A percentile compares a stretch with the other conserved stretches of the same genome.
These are phyloP conservation scores for Agelas oroides DNA, from an alignment of 37 sponge, comb jelly and placozoan species.

Conservation along the genomic window DNA sequence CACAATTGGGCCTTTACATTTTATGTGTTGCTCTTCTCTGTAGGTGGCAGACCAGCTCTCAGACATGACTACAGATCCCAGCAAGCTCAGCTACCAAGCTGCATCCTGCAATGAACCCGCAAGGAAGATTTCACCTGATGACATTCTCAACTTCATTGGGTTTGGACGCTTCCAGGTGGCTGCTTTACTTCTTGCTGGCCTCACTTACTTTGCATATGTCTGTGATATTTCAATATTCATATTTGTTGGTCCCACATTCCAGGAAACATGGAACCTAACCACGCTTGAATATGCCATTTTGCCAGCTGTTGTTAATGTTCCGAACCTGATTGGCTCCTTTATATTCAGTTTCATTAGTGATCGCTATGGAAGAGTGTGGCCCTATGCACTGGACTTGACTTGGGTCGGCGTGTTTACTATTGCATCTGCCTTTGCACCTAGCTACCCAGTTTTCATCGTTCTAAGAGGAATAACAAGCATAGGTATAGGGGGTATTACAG, in stretches of 20 bases:
- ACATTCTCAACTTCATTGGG: constrained; percentile 31
- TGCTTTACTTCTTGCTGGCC: constrained; percentile 20
- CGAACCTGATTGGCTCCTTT: constrained; percentile 47
- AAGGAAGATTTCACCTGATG: too few species aligned
- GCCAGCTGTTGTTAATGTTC: constrained; percentile 14
- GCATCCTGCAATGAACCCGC: too few species aligned
- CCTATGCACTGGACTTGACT: constrained; percentile 17
- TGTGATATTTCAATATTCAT: constrained; percentile 20
- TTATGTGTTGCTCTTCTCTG: too few species aligned
- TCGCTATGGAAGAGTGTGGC: constrained; percentile 54
- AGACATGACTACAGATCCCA: too few species aligned
- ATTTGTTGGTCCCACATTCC: constrained; percentile 4
- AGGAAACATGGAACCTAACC: constrained; percentile 15
- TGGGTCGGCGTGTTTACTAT: constrained; percentile 20
- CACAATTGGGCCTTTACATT: too few species aligned
- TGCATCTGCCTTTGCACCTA: constrained; percentile 56
- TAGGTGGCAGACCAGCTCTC: too few species aligned
- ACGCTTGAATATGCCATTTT: constrained; percentile 24
- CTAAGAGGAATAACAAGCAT: constrained; percentile 29
- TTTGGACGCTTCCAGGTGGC: constrained; percentile 41
- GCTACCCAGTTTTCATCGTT: constrained; percentile 29
- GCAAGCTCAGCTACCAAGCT: too few species aligned
- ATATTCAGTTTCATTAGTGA: constrained; percentile 38
- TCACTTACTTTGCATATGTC: constrained; percentile 33
- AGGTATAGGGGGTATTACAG: constrained; percentile 17